A percentile compares a stretch with the other conserved stretches of the same genome.
These are phyloP conservation scores for Nematopogon swammerdamellus DNA, from an alignment of 2,888 invertebrate genomes.

Conservation along the genomic window DNA sequence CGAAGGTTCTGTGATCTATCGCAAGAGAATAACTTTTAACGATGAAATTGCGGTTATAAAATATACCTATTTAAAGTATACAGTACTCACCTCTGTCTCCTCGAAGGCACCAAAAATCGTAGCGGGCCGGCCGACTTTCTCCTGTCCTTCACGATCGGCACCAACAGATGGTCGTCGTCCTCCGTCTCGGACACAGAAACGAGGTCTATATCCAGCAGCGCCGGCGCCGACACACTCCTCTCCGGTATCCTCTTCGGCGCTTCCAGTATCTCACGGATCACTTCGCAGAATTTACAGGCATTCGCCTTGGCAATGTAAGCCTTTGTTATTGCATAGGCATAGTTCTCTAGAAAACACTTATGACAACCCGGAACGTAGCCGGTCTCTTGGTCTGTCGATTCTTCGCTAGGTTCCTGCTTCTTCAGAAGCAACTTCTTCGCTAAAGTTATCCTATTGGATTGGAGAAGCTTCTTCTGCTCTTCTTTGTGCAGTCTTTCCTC, in stretches of 20 bases:
- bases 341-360: conserved; percentile 49
- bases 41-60: no score
- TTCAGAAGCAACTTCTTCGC: conserved; percentile 31
- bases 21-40: no score
- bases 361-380: conserved; percentile 41
- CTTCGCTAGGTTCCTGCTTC: conserved; percentile 38
- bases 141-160: conserved; percentile 40
- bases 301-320: conserved; percentile 42
- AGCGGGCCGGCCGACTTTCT: conserved; percentile 54
- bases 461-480: conserved; percentile 32
- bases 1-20: no score
- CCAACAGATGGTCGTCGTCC: conserved; percentile 40
- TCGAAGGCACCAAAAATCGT: conserved; percentile 35
- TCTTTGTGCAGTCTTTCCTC: conserved; percentile 34
- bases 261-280: conserved; percentile 44
- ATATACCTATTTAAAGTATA: background rate
- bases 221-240: conserved; percentile 55
- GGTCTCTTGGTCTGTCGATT: conserved; percentile 38
- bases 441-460: conserved; percentile 29
- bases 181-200: conserved; percentile 37
- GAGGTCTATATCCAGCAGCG: conserved; percentile 45
- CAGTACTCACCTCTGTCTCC: conserved; percentile 42
- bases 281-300: conserved; percentile 48
- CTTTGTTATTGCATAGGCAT: conserved; percentile 43
- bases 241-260: conserved; percentile 34